Evolutionary conservation across 2,888 invertebrate genomes (phyloP).

Genomic region (Orchestes rusci): DNA sequence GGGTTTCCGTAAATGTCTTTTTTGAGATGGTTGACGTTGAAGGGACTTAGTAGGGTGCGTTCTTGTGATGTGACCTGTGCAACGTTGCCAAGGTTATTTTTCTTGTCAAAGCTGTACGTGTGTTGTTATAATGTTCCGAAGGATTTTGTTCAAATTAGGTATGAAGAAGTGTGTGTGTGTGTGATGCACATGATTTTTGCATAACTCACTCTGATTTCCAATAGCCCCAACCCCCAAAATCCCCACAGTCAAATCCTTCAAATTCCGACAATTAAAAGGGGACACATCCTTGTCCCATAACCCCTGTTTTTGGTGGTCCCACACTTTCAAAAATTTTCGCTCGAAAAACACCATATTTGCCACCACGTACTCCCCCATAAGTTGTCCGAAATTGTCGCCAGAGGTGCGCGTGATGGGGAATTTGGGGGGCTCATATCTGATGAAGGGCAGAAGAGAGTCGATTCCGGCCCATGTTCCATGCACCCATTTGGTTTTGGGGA

Average conservation of each 20-base stretch:
- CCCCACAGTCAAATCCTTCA: constrained; percentile 47
- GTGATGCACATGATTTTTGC: too few relatives aligned
- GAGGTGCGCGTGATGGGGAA: constrained; percentile 37
- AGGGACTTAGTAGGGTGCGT: too few relatives aligned
- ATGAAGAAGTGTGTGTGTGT: too few relatives aligned
- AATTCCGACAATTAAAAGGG: constrained; percentile 35
- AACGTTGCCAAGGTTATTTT: too few relatives aligned
- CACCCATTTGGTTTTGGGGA: constrained; percentile 43
- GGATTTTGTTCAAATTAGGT: too few relatives aligned
- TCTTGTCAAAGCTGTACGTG: too few relatives aligned
- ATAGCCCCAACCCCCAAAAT: constrained; percentile 51
- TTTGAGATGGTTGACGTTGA: too few relatives aligned
- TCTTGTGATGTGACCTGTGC: too few relatives aligned
- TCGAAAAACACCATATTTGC: constrained; percentile 46
- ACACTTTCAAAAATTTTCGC: constrained; percentile 39
- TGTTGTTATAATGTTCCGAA: too few relatives aligned
- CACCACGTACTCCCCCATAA: constrained; percentile 49
- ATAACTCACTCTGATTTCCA: constrained; percentile 44
- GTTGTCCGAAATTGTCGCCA: constrained; percentile 42
- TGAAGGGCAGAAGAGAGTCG: constrained; percentile 35
- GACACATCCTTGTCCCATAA: constrained; percentile 12
- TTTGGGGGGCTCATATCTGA: constrained; percentile 29
- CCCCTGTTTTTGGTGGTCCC: constrained; percentile 27
- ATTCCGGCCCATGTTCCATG: constrained; percentile 48
- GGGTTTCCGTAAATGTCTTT: too few relatives aligned